Evolutionary conservation across 1,140 invertebrate genomes (phyloP), one percentile per base, ranked within the genome.

Genomic region (Ceratosolen solmsi): DNA sequence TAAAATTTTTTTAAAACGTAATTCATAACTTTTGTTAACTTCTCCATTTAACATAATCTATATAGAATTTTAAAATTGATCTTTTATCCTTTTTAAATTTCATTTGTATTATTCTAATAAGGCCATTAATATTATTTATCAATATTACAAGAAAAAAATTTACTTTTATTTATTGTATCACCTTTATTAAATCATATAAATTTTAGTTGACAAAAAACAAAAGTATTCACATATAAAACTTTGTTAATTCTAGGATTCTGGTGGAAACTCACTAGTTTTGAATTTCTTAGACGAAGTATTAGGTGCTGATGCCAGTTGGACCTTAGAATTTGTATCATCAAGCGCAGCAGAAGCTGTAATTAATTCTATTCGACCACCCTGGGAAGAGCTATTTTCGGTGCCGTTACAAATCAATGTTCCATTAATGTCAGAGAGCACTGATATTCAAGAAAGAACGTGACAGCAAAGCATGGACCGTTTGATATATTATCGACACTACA

Each of bases 321-420:
- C 27, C 11, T 79, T 92, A 17, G 79, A 84, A 30, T 90, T 92
- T 60, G 86, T 88, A 22, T 90, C 90, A 22, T 56, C 63, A 0
- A 85, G 82, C 65, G 90, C 90, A 41, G 86, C 86, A 2, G 88
- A 91, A 72, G 87, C 88, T 60, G 88, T 92, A 9, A 87, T 92
- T 9, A 87, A 88, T 81, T 90, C 91, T 22, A 88, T 92, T 54
- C 86, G 87, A 54, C 73, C 84, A 25, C 91, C 91, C 5, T 92
- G 92, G 91, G 91, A 92, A 84, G 86, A 91, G 82, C 73, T 92
- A 9, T 92, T 92, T 80, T 92, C 90, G 15, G 86, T 90, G 46
- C 89, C 91, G 33, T 80, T 92, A 5, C 90, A 91, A 83, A 82
- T 91, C 72, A 88, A 88, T 15, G 83, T 82, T 27, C 17, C 54